A percentile compares a stretch with the other conserved stretches of the same genome.
Conservation (phyloP, 2,113 vertebrate genomes). For the Phylloscopus trochiloides region DNA sequence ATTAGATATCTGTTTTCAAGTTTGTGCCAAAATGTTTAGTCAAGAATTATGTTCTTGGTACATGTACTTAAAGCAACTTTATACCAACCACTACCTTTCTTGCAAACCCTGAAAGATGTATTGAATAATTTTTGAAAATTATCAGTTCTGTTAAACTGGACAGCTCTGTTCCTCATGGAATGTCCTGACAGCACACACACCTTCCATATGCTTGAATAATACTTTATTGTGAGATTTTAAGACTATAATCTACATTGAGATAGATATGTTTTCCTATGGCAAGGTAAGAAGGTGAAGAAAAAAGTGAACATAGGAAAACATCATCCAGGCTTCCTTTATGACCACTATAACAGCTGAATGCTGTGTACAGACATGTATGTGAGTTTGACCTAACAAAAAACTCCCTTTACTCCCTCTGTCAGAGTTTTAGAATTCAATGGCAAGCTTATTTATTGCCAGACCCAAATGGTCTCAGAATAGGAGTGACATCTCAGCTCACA, state of each 20-base stretch:
- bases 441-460: not conserved
- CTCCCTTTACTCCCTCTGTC: not conserved
- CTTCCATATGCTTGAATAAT: not conserved
- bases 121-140: not conserved
- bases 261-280: not conserved
- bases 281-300: not conserved
- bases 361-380: not conserved
- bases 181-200: not conserved
- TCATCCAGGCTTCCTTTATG: not conserved
- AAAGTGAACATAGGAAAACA: not conserved
- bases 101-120: not conserved
- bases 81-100: not conserved
- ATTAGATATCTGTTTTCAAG: not conserved
- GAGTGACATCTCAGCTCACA: not conserved
- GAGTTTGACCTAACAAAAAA: not conserved
- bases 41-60: not conserved
- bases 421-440: conserved; percentile 2
- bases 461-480: not conserved
- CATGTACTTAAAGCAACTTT: not conserved
- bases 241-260: not conserved
- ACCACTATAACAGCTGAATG: not conserved
- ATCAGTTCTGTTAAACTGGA: not conserved
- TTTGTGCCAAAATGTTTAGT: not conserved
- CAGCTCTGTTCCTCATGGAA: not conserved
- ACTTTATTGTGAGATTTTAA: not conserved